Base-by-base conservation (phyloP, 2,888 invertebrate genomes). In the Lysandra coridon region DNA sequence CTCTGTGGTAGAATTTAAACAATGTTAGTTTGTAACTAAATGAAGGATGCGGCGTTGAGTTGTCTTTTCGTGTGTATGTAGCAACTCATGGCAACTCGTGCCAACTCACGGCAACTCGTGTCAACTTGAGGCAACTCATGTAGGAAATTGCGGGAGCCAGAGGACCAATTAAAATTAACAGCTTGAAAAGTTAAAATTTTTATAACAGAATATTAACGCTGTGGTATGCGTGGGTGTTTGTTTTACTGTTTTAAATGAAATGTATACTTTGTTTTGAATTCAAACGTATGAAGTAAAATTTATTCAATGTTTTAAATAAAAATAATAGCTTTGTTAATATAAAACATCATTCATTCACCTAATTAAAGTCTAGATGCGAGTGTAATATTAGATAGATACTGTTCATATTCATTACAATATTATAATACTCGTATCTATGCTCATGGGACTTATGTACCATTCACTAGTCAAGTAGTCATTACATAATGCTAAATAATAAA, bases 1-100 rank as follows among this genome's bases (percentile, higher is more conserved):
- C 44, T 79, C 79, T 79, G 40, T 75, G 75, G 44, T 64, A 64
- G 57, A 60, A 75, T 79, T 44, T 44, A 64, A 79, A 79, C 79
- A 79, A 79, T 62, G 79, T 79, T 75, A 79, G 79, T 79, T 75
- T 79, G 64, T 62, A 74, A 75, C 79, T 75, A 79, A 75, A 79
- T 79, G 75, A 79, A 79, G 79, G 79, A 76, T 76, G 76, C 57
- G 17, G 76, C 57, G 57, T 76, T 5, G 76, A 23, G 76, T 37
- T 76, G 76, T 76, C 57, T 76, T 74, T 75, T 76, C 57, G 53
- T 53, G 23, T 76, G 12, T 30, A 75, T 33, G 53, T 76, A 57
- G 69, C 69, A 69, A 33, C 33, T 69, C 69, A 33, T 33, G 23
- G 30, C 64, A 10, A 64, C 64, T 64, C 64, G 12, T 12, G 30